Conservation (phyloP, 2,113 vertebrate genomes). For the Regulus satrapa region DNA sequence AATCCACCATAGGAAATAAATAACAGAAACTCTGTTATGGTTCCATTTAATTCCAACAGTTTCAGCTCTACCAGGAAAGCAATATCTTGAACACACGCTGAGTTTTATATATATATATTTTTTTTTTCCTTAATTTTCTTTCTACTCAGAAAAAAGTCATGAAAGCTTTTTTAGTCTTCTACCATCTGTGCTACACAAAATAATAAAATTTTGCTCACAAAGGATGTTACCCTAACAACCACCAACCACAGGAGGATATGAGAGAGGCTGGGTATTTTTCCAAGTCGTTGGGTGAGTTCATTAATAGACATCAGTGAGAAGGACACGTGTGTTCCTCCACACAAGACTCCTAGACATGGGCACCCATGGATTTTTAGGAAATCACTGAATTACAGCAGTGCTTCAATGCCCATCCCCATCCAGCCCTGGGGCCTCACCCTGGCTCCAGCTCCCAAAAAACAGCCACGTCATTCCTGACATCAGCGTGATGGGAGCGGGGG, state of each 20-base stretch:
- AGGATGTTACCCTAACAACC: conserved; percentile 25
- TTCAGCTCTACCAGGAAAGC: neutral
- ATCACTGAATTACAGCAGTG: neutral
- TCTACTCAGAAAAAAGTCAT: neutral
- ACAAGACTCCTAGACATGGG: neutral
- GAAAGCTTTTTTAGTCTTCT: neutral
- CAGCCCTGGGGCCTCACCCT: neutral
- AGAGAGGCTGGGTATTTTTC: neutral
- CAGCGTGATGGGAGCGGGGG: neutral
- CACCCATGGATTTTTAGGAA: neutral
- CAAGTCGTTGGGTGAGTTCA: neutral
- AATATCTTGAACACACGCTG: neutral
- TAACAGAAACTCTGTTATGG: neutral
- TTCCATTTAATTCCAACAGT: neutral
- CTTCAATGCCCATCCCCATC: neutral
- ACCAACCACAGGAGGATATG: neutral
- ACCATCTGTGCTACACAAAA: neutral
- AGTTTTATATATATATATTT: neutral
- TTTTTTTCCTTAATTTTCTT: neutral
- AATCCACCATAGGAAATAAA: neutral
- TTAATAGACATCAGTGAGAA: neutral
- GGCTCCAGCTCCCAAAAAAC: neutral
- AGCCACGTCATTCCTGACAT: neutral
- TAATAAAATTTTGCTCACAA: neutral
- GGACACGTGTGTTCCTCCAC: neutral